Base-by-base conservation (phyloP, 2,113 vertebrate genomes). In the Lycocorax pyrrhopterus region DNA sequence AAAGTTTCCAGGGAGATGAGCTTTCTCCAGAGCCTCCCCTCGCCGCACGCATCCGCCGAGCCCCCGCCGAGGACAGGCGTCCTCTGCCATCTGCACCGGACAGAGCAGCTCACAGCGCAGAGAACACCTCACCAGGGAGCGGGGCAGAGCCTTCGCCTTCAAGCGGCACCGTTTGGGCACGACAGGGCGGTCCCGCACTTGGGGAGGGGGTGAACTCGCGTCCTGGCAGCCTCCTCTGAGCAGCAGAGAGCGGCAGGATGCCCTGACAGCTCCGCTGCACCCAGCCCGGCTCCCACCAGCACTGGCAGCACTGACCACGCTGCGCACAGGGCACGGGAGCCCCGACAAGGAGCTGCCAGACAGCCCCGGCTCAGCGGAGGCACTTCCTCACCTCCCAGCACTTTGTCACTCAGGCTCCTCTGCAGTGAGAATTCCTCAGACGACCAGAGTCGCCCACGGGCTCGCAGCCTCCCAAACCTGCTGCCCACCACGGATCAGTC, bases 1-100 rank as follows among this genome's bases (percentile, higher is more conserved):
- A 90, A 94, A 96, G 88, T 95, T 95, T 81, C 94, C 92, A 95
- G 92, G 88, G 94, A 95, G 94, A 95, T 93, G 75, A 89, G 85
- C 85, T 93, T 89, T 92, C 79, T 88, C 83, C 51, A 0, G 85
- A 90, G 60, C 84, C 75, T 82, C 74, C 84, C 78, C 69, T 84
- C 8, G 0, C 73, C 4, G 4, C 66, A 58, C 35, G 58, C 30
- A 8, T 51, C 84, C 5, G 2, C 72, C 1, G 1, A 92, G 83
- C 79, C 91, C 75, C 87, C 1, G 7, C 87, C 1, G 27, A 68
- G 93, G 80, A 67, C 87, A 43, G 33, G 84, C 49, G 1, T 89
- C 92, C 94, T 89, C 16, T 16, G 5, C 88, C 85, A 90, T 74
- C 93, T 86, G 93, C 84, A 39, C 73, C 10, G 18, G 82, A 72